Evolutionary conservation across 2,888 invertebrate genomes (phyloP).

Genomic region (Eilema sororculum): DNA sequence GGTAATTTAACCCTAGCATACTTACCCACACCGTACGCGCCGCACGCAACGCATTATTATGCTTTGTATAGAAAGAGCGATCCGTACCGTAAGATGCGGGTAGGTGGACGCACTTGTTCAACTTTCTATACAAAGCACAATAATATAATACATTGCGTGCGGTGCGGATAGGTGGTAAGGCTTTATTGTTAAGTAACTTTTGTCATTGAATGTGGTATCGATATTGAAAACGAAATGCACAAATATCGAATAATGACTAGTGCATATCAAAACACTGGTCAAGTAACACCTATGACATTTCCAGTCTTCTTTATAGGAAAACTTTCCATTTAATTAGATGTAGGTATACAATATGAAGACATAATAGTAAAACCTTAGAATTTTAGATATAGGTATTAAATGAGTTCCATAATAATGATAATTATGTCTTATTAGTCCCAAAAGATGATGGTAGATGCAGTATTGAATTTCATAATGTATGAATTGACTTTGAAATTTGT

Average conservation of each 20-base stretch:
- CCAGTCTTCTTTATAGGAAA: conserved; percentile 46
- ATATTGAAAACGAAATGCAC: background rate
- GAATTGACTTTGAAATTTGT: background rate
- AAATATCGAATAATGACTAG: conserved; percentile 40
- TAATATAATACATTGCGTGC: no score
- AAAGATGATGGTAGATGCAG: background rate
- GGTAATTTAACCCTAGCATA: no score
- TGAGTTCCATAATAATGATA: background rate
- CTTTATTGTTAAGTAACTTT: background rate
- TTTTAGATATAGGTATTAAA: background rate
- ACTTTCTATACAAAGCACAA: no score
- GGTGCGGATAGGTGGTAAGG: background rate
- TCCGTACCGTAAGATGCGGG: no score
- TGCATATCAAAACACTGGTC: conserved; percentile 15
- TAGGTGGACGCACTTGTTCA: no score
- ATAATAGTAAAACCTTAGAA: background rate
- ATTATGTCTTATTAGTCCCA: background rate
- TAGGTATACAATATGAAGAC: background rate
- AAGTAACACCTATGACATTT: conserved; percentile 21
- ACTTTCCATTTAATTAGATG: conserved; percentile 27
- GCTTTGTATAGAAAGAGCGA: no score
- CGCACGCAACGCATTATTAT: no score
- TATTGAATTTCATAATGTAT: background rate
- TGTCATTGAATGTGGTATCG: background rate
- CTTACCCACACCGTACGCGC: no score